Conservation (phyloP, 2,113 vertebrate genomes). For the Colinus virginianus region DNA sequence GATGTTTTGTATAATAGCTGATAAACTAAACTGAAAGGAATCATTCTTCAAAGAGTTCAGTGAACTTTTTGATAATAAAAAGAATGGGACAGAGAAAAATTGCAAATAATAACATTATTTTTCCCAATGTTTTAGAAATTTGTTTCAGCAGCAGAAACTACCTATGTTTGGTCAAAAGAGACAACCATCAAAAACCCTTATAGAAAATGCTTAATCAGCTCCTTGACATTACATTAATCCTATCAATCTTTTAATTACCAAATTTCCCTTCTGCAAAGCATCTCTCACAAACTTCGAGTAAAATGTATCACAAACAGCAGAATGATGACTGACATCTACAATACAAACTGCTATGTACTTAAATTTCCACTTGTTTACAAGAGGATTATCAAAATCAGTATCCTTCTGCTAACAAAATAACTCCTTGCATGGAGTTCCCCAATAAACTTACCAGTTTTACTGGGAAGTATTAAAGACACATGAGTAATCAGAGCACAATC, state of each 20-base stretch:
- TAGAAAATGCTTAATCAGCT: background rate
- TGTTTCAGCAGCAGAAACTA: background rate
- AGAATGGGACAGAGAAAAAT: background rate
- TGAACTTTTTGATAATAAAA: background rate
- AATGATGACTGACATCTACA: background rate
- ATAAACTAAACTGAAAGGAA: background rate
- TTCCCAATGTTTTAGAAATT: background rate
- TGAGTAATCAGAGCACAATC: background rate
- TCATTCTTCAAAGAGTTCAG: background rate
- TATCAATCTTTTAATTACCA: constrained; percentile 12
- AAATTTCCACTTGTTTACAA: background rate
- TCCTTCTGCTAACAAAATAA: background rate
- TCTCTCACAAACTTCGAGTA: background rate
- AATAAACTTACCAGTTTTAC: background rate
- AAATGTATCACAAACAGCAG: background rate
- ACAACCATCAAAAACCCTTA: background rate
- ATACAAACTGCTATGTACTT: background rate
- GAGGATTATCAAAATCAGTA: background rate
- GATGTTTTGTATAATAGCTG: background rate
- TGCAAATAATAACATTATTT: background rate
- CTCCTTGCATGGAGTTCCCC: background rate
- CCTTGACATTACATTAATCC: background rate
- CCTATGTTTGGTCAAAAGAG: background rate
- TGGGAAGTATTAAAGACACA: background rate
- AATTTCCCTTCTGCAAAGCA: constrained; percentile 10